phyloP scores from a whole-genome alignment of 2,113 vertebrate genomes.

The Elgaria multicarinata region DNA sequence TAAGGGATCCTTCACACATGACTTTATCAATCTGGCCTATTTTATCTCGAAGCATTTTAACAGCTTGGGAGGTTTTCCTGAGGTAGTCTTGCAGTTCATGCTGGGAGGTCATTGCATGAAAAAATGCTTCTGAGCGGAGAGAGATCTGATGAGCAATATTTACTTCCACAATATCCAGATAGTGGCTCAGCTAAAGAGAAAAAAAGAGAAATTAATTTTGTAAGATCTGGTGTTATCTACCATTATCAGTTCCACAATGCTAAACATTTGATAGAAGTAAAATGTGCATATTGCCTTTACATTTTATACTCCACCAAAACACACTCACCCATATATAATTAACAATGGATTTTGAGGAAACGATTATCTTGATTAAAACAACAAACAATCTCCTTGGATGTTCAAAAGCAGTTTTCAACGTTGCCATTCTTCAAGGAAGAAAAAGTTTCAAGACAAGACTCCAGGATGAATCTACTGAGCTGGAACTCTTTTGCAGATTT shows the following conservation, averaged over 20 bases:
- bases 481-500: neutral
- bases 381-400: neutral
- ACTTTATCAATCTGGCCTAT: constrained; percentile 90
- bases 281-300: neutral
- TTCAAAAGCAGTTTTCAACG: neutral
- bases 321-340: neutral
- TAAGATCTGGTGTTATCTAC: constrained; percentile 8
- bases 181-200: constrained; percentile 91
- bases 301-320: neutral
- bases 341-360: neutral
- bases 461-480: neutral
- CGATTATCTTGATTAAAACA: neutral
- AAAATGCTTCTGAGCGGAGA: constrained; percentile 97
- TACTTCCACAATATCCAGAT: constrained; percentile 98
- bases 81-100: constrained; percentile 98
- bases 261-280: neutral
- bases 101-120: constrained; percentile 99
- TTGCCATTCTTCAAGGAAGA: neutral
- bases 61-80: constrained; percentile 91
- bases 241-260: constrained; percentile 15
- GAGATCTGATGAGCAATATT: constrained; percentile 99
- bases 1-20: constrained; percentile 92
- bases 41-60: constrained; percentile 89
- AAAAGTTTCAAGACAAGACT: neutral
- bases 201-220: constrained; percentile 34